These are phyloP conservation scores for Yponomeuta cagnagella DNA, from an alignment of 2,888 invertebrate genomes.

Conservation along the genomic window DNA sequence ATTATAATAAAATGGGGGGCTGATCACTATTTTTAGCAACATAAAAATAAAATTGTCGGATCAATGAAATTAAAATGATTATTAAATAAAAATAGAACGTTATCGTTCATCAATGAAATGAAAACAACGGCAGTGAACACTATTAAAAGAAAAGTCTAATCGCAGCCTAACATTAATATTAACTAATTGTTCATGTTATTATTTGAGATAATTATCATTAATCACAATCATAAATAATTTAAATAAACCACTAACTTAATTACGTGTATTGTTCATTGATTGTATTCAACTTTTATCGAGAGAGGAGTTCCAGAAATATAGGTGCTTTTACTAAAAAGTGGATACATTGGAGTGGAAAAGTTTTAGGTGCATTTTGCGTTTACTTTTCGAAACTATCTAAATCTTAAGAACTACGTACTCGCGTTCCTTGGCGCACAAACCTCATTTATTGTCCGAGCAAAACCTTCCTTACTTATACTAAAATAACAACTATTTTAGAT, in stretches of 20 bases:
- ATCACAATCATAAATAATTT: background rate
- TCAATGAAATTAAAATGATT: too few species aligned
- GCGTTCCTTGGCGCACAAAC: slow-evolving; percentile 19
- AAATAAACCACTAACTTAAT: background rate
- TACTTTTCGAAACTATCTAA: background rate
- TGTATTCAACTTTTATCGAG: background rate
- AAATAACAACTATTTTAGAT: background rate
- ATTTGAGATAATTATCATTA: background rate
- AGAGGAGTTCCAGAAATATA: background rate
- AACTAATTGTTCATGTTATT: background rate
- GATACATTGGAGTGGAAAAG: background rate
- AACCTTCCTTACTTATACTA: slow-evolving; percentile 5
- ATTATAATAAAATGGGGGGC: too few species aligned
- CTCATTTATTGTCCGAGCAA: slow-evolving; percentile 22
- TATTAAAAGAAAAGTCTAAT: too few species aligned
- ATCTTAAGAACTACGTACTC: background rate
- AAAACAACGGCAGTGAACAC: too few species aligned
- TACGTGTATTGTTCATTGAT: background rate
- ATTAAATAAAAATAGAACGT: too few species aligned
- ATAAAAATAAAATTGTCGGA: too few species aligned
- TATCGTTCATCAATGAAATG: too few species aligned
- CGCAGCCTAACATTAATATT: background rate
- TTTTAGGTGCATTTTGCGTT: background rate
- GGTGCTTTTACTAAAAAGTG: background rate
- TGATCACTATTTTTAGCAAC: too few species aligned